Percentiles rank a stretch among this genome's conserved stretches.
phyloP scores from a whole-genome alignment of 2,113 vertebrate species.

The Mormoops blainvillei region DNA sequence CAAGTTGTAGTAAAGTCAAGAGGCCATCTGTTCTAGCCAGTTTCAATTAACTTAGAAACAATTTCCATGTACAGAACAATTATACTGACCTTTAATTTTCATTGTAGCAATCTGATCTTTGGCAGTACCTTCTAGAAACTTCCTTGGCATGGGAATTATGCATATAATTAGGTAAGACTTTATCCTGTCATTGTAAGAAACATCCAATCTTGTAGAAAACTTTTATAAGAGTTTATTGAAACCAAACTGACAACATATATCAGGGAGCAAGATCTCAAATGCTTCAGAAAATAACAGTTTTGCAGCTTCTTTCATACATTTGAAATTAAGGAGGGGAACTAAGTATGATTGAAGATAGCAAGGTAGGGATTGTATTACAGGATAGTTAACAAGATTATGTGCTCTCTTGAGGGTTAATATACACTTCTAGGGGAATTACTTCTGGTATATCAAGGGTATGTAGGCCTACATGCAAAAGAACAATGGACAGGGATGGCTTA shows the following conservation, averaged over 20 bases:
- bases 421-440: not conserved
- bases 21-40: not conserved
- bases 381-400: not conserved
- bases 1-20: not conserved
- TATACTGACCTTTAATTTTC: not conserved
- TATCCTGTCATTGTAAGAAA: not conserved
- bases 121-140: not conserved
- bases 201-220: not conserved
- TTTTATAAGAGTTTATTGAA: not conserved
- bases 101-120: not conserved
- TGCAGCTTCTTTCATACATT: not conserved
- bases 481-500: not conserved
- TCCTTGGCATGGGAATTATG: not conserved
- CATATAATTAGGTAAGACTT: not conserved
- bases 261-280: not conserved
- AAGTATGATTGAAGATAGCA: not conserved
- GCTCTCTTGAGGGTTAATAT: not conserved
- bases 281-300: not conserved
- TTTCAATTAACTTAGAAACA: slow-evolving; percentile 7
- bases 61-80: not conserved
- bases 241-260: not conserved
- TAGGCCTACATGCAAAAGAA: not conserved
- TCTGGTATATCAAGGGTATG: not conserved
- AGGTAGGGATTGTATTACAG: not conserved
- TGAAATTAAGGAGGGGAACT: not conserved